Evolutionary conservation across 2,888 invertebrate species (phyloP).

Genomic region (Apamea monoglypha): DNA sequence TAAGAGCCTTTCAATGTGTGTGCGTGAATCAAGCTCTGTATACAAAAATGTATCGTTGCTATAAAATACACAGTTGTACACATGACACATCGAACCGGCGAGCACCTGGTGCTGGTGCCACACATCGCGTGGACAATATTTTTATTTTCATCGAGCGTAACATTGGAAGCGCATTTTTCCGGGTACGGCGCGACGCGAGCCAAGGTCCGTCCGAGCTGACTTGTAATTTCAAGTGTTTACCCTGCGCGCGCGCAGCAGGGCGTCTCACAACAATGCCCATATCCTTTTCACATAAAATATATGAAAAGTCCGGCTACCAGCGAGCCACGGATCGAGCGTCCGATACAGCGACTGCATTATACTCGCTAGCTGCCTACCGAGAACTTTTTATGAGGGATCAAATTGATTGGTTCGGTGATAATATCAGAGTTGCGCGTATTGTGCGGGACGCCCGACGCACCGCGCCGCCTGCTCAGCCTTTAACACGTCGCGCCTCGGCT

Average conservation of each 20-base stretch:
- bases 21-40: not conserved
- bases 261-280: slow-evolving; percentile 88
- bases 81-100: slow-evolving; percentile 27
- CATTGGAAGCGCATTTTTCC: slow-evolving; percentile 89
- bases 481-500: slow-evolving; percentile 71
- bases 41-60: slow-evolving; percentile 5
- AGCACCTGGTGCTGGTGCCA: slow-evolving; percentile 66
- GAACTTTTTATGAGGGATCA: slow-evolving; percentile 90
- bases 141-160: slow-evolving; percentile 87
- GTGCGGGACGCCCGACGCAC: slow-evolving; percentile 69
- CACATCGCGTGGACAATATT: slow-evolving; percentile 76
- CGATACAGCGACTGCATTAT: slow-evolving; percentile 86
- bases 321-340: slow-evolving; percentile 84
- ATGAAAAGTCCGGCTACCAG: slow-evolving; percentile 88
- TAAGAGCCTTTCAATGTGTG: slow-evolving; percentile 30
- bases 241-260: slow-evolving; percentile 85
- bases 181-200: slow-evolving; percentile 70
- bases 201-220: slow-evolving; percentile 79
- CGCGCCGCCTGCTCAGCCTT: slow-evolving; percentile 65
- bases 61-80: not conserved
- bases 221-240: slow-evolving; percentile 90
- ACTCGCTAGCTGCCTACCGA: slow-evolving; percentile 83
- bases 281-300: slow-evolving; percentile 91
- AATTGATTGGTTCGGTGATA: slow-evolving; percentile 90
- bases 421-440: slow-evolving; percentile 85